A percentile compares a stretch with the other conserved stretches of the same genome.
Evolutionary conservation across 2,888 invertebrate species (phyloP).

Genomic region (Idaea dimidiata): DNA sequence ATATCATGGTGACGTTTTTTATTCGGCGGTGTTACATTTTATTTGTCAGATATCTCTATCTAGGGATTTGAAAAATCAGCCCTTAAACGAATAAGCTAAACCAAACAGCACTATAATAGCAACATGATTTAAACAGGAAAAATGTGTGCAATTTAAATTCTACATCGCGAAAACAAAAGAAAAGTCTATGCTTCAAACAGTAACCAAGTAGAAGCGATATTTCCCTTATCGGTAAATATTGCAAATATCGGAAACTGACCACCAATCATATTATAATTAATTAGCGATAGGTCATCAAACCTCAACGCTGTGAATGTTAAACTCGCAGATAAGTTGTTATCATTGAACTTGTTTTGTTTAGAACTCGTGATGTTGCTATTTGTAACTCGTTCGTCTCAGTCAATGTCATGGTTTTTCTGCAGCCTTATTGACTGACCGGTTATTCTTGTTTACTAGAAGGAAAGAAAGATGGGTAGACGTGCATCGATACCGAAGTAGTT

Average conservation of each 20-base stretch:
- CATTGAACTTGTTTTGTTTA: not conserved
- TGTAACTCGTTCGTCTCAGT: not conserved
- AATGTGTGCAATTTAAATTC: no score
- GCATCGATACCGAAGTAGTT: no score
- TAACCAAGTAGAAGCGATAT: not conserved
- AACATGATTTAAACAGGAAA: no score
- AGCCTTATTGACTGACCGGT: not conserved
- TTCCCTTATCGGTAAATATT: not conserved
- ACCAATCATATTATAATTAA: not conserved
- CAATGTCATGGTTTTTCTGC: not conserved
- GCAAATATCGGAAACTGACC: not conserved
- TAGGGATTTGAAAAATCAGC: no score
- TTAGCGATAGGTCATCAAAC: not conserved
- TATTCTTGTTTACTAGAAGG: not conserved
- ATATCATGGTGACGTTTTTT: no score
- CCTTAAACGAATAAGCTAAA: no score
- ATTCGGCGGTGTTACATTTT: no score
- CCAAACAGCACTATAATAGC: no score
- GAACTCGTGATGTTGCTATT: not conserved
- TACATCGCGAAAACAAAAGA: no score
- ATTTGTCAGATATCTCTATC: no score
- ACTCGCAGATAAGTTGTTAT: not conserved
- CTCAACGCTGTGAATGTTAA: not conserved
- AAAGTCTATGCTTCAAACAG: no score
- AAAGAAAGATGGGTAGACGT: not conserved